Conservation (phyloP, 2,797 vertebrate species). For the Sorex maritimensis region DNA sequence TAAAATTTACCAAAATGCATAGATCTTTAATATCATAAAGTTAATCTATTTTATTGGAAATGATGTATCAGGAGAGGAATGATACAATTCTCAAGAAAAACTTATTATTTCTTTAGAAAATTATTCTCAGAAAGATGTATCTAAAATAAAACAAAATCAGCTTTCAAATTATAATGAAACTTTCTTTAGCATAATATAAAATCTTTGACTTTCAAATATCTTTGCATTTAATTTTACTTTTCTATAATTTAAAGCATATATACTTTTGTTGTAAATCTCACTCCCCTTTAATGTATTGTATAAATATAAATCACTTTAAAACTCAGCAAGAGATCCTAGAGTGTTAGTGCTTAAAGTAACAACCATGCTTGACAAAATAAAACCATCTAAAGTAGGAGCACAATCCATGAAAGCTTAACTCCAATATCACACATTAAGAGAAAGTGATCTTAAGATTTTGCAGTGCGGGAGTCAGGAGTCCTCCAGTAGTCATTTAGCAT, state of each 20-base stretch:
- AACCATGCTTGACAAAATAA: neutral
- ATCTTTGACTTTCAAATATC: neutral
- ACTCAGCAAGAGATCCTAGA: neutral
- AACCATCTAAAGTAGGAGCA: neutral
- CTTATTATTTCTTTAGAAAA: slow-evolving; percentile 1
- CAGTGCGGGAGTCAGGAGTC: fast-evolving
- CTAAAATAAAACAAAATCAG: neutral
- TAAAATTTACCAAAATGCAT: no score
- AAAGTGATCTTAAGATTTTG: neutral
- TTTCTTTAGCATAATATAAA: neutral
- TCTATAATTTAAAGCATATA: neutral
- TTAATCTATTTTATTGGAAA: no score
- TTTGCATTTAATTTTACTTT: neutral
- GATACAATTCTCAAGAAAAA: no score
- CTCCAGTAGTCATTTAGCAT: neutral
- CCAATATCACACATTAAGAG: neutral
- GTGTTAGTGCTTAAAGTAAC: neutral
- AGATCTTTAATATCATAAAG: no score
- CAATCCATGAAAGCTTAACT: neutral
- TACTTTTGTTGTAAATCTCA: neutral
- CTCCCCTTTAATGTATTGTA: neutral
- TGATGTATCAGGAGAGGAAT: no score
- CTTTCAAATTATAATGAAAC: neutral
- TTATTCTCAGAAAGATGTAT: neutral
- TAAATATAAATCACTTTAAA: slow-evolving; percentile 46